Evolutionary conservation across 2,113 vertebrate genomes (phyloP).

Genomic region (Canis aureus): DNA sequence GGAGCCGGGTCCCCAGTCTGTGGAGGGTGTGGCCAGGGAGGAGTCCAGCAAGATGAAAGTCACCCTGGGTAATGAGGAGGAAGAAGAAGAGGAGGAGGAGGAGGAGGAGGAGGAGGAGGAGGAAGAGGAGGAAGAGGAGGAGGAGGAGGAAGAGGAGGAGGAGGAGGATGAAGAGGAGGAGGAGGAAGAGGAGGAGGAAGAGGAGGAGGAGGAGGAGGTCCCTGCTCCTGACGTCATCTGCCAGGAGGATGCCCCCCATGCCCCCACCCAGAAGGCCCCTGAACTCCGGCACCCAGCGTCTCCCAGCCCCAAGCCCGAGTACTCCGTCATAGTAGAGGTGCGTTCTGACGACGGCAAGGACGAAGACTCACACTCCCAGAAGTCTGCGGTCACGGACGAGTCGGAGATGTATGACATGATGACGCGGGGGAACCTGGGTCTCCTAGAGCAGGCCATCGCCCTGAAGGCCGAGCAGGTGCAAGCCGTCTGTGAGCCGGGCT

Average conservation of each 20-base stretch:
- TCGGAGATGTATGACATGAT: constrained; percentile 97
- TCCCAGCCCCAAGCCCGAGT: constrained; percentile 86
- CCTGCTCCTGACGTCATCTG: constrained; percentile 83
- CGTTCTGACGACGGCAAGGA: constrained; percentile 92
- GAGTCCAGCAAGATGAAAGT: constrained; percentile 83
- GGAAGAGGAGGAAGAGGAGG: constrained; percentile 82
- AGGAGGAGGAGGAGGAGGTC: constrained; percentile 84
- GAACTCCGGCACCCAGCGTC: constrained; percentile 87
- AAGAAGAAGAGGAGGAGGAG: constrained; percentile 84
- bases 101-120: constrained; percentile 82
- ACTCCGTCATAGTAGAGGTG: constrained; percentile 93
- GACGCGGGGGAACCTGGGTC: constrained; percentile 96
- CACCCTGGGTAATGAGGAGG: constrained; percentile 80
- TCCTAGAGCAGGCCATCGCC: constrained; percentile 98
- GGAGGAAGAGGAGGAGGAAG: constrained; percentile 80
- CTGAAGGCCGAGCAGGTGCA: constrained; percentile 97
- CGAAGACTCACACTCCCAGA: constrained; percentile 92
- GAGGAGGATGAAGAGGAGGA: constrained; percentile 81
- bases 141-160: constrained; percentile 83
- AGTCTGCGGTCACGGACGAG: constrained; percentile 93
- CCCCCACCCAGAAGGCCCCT: constrained; percentile 81
- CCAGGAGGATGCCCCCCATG: constrained; percentile 77
- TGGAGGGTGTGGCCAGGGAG: constrained; percentile 57
- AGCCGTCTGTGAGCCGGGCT: constrained; percentile 90
- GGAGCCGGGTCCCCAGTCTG: constrained; percentile 79